phyloP scores from a whole-genome alignment of 2,888 invertebrate genomes.

The Osmoderma eremita region DNA sequence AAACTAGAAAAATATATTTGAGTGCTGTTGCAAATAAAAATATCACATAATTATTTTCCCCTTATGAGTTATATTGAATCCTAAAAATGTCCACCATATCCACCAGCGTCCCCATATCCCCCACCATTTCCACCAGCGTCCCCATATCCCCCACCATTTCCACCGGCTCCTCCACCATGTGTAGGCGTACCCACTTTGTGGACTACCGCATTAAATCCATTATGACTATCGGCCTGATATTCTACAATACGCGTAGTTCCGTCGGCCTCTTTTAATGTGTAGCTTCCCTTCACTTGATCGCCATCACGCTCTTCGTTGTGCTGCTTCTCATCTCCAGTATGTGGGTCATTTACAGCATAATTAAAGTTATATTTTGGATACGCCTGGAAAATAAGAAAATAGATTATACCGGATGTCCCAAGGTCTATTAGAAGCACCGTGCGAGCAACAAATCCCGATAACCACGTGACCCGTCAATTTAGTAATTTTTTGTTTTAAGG shows the following conservation, averaged over 20 bases:
- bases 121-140: conserved; percentile 46
- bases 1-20: background rate
- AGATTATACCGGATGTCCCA: too few species aligned
- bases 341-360: conserved; percentile 70
- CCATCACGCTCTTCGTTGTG: conserved; percentile 73
- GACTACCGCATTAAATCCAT: conserved; percentile 70
- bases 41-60: conserved; percentile 31
- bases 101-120: conserved; percentile 48
- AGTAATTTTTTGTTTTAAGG: too few species aligned
- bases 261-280: conserved; percentile 69
- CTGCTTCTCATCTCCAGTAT: conserved; percentile 70
- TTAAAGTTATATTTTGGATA: conserved; percentile 70
- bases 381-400: conserved; percentile 61
- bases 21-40: background rate
- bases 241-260: conserved; percentile 70
- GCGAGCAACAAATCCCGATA: too few species aligned
- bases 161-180: conserved; percentile 38
- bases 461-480: too few species aligned
- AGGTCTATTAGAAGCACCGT: too few species aligned
- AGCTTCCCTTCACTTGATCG: conserved; percentile 71
- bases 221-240: conserved; percentile 70
- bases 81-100: conserved; percentile 39
- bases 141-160: conserved; percentile 43
- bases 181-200: conserved; percentile 65
- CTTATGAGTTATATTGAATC: background rate